These are phyloP conservation scores for Chouioia cunea DNA, from an alignment of 2,888 invertebrate genomes.

Conservation along the genomic window DNA sequence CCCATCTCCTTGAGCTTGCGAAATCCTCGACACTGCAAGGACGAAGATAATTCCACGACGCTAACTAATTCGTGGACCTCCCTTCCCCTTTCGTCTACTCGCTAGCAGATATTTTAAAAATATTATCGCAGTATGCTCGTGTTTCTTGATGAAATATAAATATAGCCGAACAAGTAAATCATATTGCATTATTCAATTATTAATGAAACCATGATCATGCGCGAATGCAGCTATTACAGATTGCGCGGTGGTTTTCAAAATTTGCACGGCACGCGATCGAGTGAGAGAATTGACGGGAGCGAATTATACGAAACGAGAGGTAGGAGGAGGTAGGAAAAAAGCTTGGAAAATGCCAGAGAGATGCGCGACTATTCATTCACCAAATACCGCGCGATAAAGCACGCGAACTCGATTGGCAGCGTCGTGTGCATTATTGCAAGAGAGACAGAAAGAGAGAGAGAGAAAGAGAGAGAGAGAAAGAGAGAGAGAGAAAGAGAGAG, in stretches of 20 bases:
- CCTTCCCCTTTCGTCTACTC: slow-evolving; percentile 25
- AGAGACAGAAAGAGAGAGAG: no score
- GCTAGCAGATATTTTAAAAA: not conserved
- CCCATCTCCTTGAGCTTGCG: slow-evolving; percentile 5
- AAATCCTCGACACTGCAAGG: slow-evolving; percentile 13
- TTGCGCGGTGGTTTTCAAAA: no score
- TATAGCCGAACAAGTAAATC: slow-evolving; percentile 54
- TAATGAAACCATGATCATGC: no score
- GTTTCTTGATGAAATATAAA: slow-evolving; percentile 49
- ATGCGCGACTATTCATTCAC: not conserved
- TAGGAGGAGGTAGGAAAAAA: not conserved
- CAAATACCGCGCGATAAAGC: slow-evolving; percentile 14
- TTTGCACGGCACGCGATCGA: no score
- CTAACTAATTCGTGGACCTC: slow-evolving; percentile 37
- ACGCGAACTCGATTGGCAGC: slow-evolving; percentile 13
- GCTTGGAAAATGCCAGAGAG: not conserved
- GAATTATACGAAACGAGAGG: not conserved
- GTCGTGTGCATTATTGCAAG: slow-evolving; percentile 21
- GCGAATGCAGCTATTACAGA: no score
- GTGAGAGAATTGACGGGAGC: not conserved
- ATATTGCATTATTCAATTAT: slow-evolving; percentile 32
- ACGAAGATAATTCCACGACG: slow-evolving; percentile 27
- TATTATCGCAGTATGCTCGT: not conserved
- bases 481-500: no score
- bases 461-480: no score